phyloP scores from a whole-genome alignment of 2,113 vertebrate species.

The Cochlearius cochlearius region DNA sequence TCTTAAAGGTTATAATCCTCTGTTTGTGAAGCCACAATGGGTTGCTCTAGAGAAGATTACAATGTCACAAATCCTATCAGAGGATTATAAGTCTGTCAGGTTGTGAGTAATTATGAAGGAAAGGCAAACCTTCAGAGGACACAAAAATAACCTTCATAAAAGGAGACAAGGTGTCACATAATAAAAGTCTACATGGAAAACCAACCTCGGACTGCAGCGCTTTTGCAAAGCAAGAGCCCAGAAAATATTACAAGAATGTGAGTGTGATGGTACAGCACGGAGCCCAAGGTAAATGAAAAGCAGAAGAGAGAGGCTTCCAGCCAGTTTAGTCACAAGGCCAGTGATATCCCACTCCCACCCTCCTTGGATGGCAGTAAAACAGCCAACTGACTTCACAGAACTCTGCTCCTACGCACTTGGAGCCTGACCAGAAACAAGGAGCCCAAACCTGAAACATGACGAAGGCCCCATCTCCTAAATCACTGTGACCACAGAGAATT shows the following conservation, averaged over 20 bases:
- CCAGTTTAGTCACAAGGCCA: constrained; percentile 19
- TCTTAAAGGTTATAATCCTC: constrained; percentile 48
- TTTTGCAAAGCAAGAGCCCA: neutral
- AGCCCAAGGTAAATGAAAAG: neutral
- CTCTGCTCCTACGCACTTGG: neutral
- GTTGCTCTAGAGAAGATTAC: constrained; percentile 33
- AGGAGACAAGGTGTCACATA: neutral
- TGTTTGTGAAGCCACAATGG: constrained; percentile 32
- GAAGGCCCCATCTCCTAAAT: neutral
- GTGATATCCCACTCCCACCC: neutral
- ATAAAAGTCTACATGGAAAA: neutral
- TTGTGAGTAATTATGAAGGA: constrained; percentile 51
- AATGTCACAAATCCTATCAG: constrained; percentile 52
- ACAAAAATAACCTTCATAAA: constrained; percentile 35
- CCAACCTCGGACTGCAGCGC: neutral
- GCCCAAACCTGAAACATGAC: neutral
- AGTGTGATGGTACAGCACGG: neutral
- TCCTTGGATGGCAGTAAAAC: neutral
- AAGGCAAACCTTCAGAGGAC: constrained; percentile 24
- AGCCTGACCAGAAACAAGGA: neutral
- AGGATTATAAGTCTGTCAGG: constrained; percentile 45
- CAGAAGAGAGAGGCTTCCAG: neutral
- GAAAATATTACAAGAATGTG: neutral
- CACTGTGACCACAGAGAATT: neutral
- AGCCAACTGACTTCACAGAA: constrained; percentile 9